Base-by-base conservation (phyloP, 2,888 invertebrate genomes). In the Flexamia atlantica region DNA sequence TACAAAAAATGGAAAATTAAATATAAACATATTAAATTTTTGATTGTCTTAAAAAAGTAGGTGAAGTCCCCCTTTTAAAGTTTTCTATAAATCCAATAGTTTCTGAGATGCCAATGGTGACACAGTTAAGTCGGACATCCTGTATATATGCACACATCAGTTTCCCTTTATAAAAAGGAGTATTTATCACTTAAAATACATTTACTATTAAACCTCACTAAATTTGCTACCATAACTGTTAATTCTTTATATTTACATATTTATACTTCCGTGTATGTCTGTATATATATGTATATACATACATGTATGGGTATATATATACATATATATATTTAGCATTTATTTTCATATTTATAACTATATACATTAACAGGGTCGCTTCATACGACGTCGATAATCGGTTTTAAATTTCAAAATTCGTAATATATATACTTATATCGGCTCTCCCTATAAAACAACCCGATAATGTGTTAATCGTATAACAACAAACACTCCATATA, bases 381-480 rank as follows among this genome's bases (percentile, higher is more conserved):
- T 76, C 50, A 46, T 76, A 76, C 76, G 50, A 25, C 50, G 28
- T 46, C 76, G 14, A 50, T 76, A 46, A 76, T 46, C 42, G 40
- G 46, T 76, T 76, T n/a, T 17, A 40, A 72, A 72, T 23, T n/a
- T n/a, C 50, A 28, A 42, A 76, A 70, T 76, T 76, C 40, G n/a
- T 76, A 42, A 50, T 70, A 81, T 81, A 81, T 81, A 68, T 68
- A 81, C 81, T 42, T 25, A 68, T 81, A 70, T 82, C 50, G 28
- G 82, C 53, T 70, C 70, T 53, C 81, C 70, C 72, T 70, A 70
- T 28, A 76, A 76, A 76, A 50, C 76, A 76, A 40, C 50, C 76
- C 23, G 46, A 76, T 76, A 50, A 76, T 28, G 46, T 7, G 10
- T 76, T n/a, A 76, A 76, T 50, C 50, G 25, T 76, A 50, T 76